Percentiles rank a stretch among this genome's conserved stretches.
Conservation (phyloP, 2,113 vertebrate species). For the Varanus komodoensis region DNA sequence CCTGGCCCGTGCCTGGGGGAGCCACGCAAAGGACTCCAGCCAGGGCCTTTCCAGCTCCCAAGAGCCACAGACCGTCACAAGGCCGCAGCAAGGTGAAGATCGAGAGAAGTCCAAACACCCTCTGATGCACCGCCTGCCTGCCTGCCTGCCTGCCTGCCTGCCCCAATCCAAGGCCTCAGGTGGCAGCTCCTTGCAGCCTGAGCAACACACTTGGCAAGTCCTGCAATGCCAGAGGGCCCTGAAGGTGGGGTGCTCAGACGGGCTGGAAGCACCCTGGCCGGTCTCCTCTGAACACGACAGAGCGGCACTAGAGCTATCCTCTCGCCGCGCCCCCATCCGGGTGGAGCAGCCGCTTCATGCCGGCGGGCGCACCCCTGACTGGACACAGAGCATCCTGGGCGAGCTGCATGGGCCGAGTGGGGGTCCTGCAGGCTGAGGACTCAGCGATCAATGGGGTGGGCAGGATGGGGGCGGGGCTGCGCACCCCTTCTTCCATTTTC, state of each 20-base stretch:
- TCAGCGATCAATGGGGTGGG: too few relatives aligned
- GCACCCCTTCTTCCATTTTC: too few relatives aligned
- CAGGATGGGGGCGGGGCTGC: too few relatives aligned
- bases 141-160: too few relatives aligned
- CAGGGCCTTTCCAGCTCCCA: background rate
- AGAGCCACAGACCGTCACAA: background rate
- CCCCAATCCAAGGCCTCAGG: background rate
- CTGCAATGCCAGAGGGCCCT: background rate
- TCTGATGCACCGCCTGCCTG: too few relatives aligned
- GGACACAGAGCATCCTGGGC: background rate
- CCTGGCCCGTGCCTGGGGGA: background rate
- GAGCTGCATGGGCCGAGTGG: background rate
- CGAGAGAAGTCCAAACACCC: background rate
- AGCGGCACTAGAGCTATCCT: background rate
- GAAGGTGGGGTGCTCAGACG: too few relatives aligned
- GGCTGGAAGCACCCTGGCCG: background rate
- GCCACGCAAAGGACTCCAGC: background rate
- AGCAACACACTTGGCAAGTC: background rate
- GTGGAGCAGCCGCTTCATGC: too few relatives aligned
- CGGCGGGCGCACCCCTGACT: background rate
- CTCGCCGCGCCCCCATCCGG: too few relatives aligned
- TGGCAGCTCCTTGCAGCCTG: background rate
- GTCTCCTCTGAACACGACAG: too few relatives aligned
- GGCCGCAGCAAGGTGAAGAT: background rate
- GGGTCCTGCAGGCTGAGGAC: background rate